phyloP scores from a whole-genome alignment of 1,140 invertebrate genomes.

The Ostrea edulis region DNA sequence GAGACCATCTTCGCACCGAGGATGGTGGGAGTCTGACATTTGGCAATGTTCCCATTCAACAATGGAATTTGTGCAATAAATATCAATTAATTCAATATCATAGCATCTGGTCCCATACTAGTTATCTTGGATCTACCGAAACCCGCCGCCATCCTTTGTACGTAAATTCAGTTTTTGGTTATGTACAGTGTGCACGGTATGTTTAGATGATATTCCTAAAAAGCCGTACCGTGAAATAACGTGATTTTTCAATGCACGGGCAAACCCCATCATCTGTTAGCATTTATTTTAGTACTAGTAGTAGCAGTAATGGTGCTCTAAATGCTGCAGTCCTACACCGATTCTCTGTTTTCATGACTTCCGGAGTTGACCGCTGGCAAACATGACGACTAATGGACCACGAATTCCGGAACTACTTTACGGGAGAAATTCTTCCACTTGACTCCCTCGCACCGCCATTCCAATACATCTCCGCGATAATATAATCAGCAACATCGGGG shows the following conservation, averaged over 20 bases:
- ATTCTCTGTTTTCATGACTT: slow-evolving; percentile 12
- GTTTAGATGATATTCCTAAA: too few species aligned
- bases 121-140: background rate
- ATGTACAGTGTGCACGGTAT: background rate
- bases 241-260: background rate
- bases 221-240: background rate
- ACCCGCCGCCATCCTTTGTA: background rate
- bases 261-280: background rate
- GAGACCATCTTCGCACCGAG: background rate
- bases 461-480: slow-evolving; percentile 6
- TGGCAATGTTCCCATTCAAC: slow-evolving; percentile 13
- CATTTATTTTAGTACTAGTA: background rate
- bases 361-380: slow-evolving; percentile 12
- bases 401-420: slow-evolving; percentile 31
- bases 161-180: background rate
- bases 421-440: slow-evolving; percentile 17
- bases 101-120: slow-evolving; percentile 4
- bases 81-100: slow-evolving; percentile 34
- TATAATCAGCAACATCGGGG: slow-evolving; percentile 3
- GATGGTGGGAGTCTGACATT: slow-evolving; percentile 16
- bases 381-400: slow-evolving; percentile 6
- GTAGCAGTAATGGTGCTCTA: background rate
- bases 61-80: slow-evolving; percentile 13
- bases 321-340: background rate
- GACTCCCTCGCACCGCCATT: slow-evolving; percentile 24